Base-by-base conservation (phyloP, 2,113 vertebrate species). In the Cyprinus carpio region DNA sequence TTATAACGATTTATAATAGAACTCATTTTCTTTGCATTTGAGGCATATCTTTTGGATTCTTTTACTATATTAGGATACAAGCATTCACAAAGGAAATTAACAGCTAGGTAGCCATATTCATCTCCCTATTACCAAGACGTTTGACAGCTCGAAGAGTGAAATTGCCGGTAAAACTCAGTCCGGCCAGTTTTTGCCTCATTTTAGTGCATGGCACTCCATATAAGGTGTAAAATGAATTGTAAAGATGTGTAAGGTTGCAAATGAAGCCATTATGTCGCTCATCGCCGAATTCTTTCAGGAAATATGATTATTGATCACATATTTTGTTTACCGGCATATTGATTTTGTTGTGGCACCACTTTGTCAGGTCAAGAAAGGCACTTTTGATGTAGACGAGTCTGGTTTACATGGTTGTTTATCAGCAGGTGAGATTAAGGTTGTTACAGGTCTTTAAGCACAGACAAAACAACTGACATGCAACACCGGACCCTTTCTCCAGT, bases 371-470 rank as follows among this genome's bases (percentile, higher is more conserved):
- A 71, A 29, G 79, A 69, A 56, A 37, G 74, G 62, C 4, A 58
- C 69, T 25, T 10, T 67, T 88, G 49, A 84, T 84, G 81, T 54
- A 71, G 25, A 77, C 49, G 13, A 87, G 64, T 34, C 74, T 34
- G 49, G 29, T 77, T 84, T 65, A 84, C 49, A 65, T 64, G 74
- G 85, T 75, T 86, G 43, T 34, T 65, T 84, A 83, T 67, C 51
- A 85, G 79, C 89, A 88, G 23, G 74, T 76, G 84, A 89, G 87
- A 91, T 89, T 89, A 88, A 72, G 86, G 86, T 85, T 87, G 90
- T 90, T 89, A 89, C 72, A 87, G 81, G 85, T 90, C 56, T 65
- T 80, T 86, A 88, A 89, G 87, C 67, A 56, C 65, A 83, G 86
- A 75, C 37, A 51, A 43, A 67, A 82, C 62, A 51, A 9, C 69